Evolutionary conservation across 2,113 vertebrate genomes (phyloP).

Genomic region (Peromyscus leucopus): DNA sequence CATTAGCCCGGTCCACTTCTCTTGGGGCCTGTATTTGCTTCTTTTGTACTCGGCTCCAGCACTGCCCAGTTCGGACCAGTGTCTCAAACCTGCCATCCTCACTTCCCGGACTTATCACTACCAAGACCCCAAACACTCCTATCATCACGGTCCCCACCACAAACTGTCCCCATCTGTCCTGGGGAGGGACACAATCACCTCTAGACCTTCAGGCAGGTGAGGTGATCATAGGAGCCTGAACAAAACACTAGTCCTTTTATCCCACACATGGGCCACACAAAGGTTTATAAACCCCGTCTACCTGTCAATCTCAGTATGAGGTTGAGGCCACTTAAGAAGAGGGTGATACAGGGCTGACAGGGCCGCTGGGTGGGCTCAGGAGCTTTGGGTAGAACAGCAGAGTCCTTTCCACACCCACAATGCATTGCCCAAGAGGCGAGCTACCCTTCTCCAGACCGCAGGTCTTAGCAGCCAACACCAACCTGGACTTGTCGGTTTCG

Average conservation of each 20-base stretch:
- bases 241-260: not conserved
- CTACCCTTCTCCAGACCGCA: conserved; percentile 44
- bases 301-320: not conserved
- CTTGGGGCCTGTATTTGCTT: not conserved
- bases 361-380: not conserved
- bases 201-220: not conserved
- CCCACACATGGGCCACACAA: not conserved
- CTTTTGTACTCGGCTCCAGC: not conserved
- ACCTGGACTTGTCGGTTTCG: conserved; percentile 77
- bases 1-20: not conserved
- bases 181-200: not conserved
- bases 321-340: conserved; percentile 2
- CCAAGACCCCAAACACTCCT: not conserved
- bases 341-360: not conserved
- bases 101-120: not conserved
- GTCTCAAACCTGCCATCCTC: not conserved
- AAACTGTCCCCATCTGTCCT: not conserved
- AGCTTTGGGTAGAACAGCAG: not conserved
- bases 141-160: not conserved
- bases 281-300: not conserved
- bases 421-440: not conserved
- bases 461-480: conserved; percentile 61
- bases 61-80: not conserved
- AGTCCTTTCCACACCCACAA: not conserved
- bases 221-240: not conserved